These are phyloP conservation scores for Calameuta filiformis DNA, from an alignment of 2,888 invertebrate genomes.

Conservation along the genomic window DNA sequence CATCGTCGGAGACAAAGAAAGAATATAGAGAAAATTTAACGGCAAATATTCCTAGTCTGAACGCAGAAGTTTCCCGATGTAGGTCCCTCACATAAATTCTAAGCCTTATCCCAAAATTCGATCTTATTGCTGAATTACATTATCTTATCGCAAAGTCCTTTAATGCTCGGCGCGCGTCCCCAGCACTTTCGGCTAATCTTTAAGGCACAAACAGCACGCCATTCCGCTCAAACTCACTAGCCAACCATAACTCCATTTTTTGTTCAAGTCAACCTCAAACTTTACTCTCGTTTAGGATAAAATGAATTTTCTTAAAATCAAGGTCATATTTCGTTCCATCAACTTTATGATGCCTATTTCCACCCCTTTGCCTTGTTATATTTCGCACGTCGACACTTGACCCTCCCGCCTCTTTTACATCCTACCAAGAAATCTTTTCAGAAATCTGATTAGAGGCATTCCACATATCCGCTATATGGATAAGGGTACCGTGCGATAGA, in stretches of 20 bases:
- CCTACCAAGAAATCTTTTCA: background rate
- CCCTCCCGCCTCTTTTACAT: background rate
- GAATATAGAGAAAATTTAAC: background rate
- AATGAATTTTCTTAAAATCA: background rate
- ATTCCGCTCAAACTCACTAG: background rate
- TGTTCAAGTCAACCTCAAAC: background rate
- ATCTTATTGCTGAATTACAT: background rate
- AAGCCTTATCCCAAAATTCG: background rate
- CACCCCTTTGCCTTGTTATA: background rate
- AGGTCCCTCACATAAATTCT: background rate
- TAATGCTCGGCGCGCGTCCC: background rate
- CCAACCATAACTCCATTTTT: background rate
- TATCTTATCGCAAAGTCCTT: background rate
- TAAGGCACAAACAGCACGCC: background rate
- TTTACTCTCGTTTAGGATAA: background rate
- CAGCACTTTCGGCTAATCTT: background rate
- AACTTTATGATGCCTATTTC: background rate
- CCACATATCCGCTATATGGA: background rate
- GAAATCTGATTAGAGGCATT: background rate
- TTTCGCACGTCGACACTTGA: background rate
- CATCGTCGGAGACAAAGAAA: background rate
- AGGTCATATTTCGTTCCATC: background rate
- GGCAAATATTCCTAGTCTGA: background rate
- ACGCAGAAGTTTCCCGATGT: background rate
- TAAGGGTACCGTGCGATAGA: background rate